Evolutionary conservation across 2,888 invertebrate species (phyloP), one percentile per base, ranked within the genome.

Genomic region (Agrypnus murinus): DNA sequence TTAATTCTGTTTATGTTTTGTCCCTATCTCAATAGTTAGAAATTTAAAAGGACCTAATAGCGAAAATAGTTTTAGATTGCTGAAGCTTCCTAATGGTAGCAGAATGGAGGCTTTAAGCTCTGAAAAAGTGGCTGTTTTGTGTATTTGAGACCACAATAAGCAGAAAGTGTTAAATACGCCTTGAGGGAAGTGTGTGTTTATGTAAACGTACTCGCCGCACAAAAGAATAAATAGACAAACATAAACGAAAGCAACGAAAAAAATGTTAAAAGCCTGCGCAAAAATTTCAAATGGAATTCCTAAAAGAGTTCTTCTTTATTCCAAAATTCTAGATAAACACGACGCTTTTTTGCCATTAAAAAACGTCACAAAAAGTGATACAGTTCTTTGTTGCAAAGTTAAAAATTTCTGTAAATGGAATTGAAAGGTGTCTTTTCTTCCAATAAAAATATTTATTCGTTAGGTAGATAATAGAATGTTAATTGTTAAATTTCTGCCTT

Each of bases 101-200:
- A n/a, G n/a, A n/a, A n/a, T n/a, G n/a, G n/a, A 25, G 25, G 25
- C 25, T 3, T 25, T 3, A 25, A 25, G 25, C 5, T 14, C 2
- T 12, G 12, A 43, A 14, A 43, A 12, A 12, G 12, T 43, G 50
- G 25, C 31, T 31, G 25, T 50, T 31, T 31, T 50, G 25, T 14
- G 45, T 5, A 3, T 25, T 19, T 7, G 7, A n/a, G n/a, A 48
- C 19, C 10, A 31, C 12, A 12, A 19, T 31, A 10, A 19, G 12
- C 31, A 50, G n/a, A 50, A 12, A n/a, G 50, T 31, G 50, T 50
- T 50, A 50, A 50, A 50, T 50, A 31, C 50, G 19, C 7, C 50
- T 10, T 50, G 12, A 50, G 50, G 25, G 19, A 12, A 17, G 50
- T 50, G n/a, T 50, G 50, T 50, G 10, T 50, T 12, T 25, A 25